Evolutionary conservation across 2,113 vertebrate genomes (phyloP).

Genomic region (Nothoprocta pentlandii): DNA sequence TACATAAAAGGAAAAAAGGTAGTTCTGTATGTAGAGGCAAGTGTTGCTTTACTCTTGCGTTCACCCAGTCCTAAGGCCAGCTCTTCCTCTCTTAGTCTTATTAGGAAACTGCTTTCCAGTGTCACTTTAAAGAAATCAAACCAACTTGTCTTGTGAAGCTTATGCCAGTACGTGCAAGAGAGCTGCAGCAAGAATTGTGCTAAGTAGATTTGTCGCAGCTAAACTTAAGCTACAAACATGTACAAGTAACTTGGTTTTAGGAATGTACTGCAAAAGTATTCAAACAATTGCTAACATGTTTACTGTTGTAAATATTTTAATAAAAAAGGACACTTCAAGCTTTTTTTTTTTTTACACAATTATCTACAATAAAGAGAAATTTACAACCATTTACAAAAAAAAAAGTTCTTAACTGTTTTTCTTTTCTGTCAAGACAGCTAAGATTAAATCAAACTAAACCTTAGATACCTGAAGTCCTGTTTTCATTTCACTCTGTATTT

Average conservation of each 20-base stretch:
- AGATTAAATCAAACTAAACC: background rate
- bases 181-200: slow-evolving; percentile 49
- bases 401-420: background rate
- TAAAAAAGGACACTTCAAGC: slow-evolving; percentile 60
- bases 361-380: slow-evolving; percentile 78
- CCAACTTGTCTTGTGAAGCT: slow-evolving; percentile 25
- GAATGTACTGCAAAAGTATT: slow-evolving; percentile 75
- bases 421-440: slow-evolving; percentile 2
- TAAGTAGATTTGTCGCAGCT: slow-evolving; percentile 59
- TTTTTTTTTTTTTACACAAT: slow-evolving; percentile 67
- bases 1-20: background rate
- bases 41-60: background rate
- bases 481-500: slow-evolving; percentile 91
- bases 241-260: slow-evolving; percentile 74
- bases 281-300: slow-evolving; percentile 64
- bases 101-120: slow-evolving; percentile 27
- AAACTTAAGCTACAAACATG: slow-evolving; percentile 76
- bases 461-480: background rate
- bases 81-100: background rate
- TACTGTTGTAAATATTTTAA: slow-evolving; percentile 76
- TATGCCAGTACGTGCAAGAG: slow-evolving; percentile 36
- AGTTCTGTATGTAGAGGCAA: background rate
- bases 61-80: background rate
- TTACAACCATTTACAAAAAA: slow-evolving; percentile 76
- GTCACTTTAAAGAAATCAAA: slow-evolving; percentile 18